phyloP scores from a whole-genome alignment of 1,140 invertebrate species.

The Tetragnatha versicolor region DNA sequence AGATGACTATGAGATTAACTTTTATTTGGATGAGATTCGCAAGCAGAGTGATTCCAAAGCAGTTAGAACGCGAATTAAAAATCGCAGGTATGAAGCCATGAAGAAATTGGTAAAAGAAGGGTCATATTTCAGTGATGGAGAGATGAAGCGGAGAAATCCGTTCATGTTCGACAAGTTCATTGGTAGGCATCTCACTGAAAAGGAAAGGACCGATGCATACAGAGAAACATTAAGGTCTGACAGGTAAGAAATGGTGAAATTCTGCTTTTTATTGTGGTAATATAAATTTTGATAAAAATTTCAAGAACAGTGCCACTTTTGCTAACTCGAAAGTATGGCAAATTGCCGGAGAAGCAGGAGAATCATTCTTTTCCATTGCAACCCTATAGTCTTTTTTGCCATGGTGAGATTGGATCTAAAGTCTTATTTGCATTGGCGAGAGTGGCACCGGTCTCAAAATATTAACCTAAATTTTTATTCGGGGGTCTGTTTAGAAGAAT shows the following conservation, averaged over 20 bases:
- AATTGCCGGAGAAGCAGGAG: too few relatives aligned
- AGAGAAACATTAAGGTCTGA: constrained; percentile 60
- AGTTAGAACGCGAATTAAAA: constrained; percentile 71
- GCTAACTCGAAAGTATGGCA: too few relatives aligned
- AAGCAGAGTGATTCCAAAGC: constrained; percentile 59
- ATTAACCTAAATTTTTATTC: too few relatives aligned
- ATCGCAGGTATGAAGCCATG: constrained; percentile 83
- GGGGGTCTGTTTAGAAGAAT: too few relatives aligned
- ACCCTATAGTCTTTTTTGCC: too few relatives aligned
- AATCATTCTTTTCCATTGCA: too few relatives aligned
- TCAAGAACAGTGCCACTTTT: too few relatives aligned
- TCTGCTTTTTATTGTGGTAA: not conserved
- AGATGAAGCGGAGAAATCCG: constrained; percentile 92
- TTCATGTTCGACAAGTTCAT: constrained; percentile 87
- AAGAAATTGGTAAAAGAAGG: constrained; percentile 75
- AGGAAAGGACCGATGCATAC: constrained; percentile 69
- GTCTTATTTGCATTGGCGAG: too few relatives aligned
- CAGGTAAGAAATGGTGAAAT: constrained; percentile 42
- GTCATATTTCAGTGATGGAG: constrained; percentile 85
- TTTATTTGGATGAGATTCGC: constrained; percentile 69
- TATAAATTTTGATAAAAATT: too few relatives aligned
- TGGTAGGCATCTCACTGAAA: constrained; percentile 80
- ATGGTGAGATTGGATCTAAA: too few relatives aligned
- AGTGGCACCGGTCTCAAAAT: too few relatives aligned
- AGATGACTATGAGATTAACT: constrained; percentile 70